phyloP scores from a whole-genome alignment of 2,113 vertebrate genomes.

The Redunca redunca region DNA sequence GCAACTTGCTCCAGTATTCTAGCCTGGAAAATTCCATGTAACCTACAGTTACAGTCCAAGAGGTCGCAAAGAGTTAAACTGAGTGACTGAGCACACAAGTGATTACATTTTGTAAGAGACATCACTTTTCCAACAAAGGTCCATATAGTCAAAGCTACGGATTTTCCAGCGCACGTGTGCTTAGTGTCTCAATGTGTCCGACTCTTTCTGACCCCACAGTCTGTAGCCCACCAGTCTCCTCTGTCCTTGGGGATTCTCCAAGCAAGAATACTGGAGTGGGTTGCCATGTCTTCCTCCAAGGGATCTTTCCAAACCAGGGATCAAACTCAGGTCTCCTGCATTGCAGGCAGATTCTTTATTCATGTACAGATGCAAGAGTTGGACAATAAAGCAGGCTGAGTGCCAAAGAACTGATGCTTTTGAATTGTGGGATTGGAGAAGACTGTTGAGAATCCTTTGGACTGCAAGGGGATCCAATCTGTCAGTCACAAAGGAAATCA shows the following conservation, averaged over 20 bases:
- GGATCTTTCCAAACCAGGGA: neutral
- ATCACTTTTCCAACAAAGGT: neutral
- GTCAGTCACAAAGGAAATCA: neutral
- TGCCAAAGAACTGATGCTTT: neutral
- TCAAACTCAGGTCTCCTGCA: neutral
- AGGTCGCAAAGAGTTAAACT: neutral
- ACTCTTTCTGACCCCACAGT: neutral
- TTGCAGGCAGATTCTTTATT: neutral
- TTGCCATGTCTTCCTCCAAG: neutral
- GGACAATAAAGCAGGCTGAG: neutral
- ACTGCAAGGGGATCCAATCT: neutral
- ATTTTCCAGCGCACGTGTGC: neutral
- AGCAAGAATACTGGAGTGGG: neutral
- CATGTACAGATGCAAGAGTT: neutral
- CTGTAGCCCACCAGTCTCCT: neutral
- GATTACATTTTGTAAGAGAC: neutral
- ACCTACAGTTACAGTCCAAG: neutral
- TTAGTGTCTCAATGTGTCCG: neutral
- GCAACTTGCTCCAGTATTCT: neutral
- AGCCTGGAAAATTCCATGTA: neutral
- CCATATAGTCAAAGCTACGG: rapidly evolving
- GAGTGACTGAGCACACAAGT: neutral
- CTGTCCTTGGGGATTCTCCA: neutral
- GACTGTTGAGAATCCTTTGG: neutral
- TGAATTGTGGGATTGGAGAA: neutral